phyloP scores from a whole-genome alignment of 2,797 vertebrate species.

The Microctenopoma stevenorrisi region DNA sequence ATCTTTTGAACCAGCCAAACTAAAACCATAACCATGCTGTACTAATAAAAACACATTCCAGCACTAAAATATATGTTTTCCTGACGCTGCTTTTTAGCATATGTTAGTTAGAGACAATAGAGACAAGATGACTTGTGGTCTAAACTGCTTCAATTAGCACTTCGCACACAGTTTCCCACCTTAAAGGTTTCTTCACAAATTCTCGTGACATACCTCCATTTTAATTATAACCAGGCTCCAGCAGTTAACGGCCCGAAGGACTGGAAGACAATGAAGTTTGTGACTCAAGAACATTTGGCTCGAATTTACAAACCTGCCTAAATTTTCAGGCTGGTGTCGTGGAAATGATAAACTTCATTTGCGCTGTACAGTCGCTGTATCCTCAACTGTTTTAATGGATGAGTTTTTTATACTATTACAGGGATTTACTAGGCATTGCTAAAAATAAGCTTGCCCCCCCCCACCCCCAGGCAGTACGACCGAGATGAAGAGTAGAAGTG shows the following conservation, averaged over 20 bases:
- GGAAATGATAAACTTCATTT: not conserved
- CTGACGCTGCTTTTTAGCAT: slow-evolving; percentile 43
- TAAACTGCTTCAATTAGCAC: slow-evolving; percentile 29
- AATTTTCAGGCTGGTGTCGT: not conserved
- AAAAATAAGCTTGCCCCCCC: not conserved
- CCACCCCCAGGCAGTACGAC: not conserved
- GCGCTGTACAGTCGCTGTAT: not conserved
- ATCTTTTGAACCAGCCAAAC: slow-evolving; percentile 66
- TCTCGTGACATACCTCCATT: slow-evolving; percentile 4
- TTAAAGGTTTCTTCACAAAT: slow-evolving; percentile 8
- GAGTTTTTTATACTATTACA: not conserved
- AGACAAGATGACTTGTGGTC: slow-evolving; percentile 50
- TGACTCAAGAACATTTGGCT: slow-evolving; percentile 1
- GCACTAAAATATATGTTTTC: slow-evolving; percentile 47
- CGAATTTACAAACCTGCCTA: slow-evolving; percentile 9
- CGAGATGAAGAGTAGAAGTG: slow-evolving; percentile 1
- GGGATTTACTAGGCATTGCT: not conserved
- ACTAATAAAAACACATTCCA: slow-evolving; percentile 78
- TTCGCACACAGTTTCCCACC: slow-evolving; percentile 14
- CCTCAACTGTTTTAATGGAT: not conserved
- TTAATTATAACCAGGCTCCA: slow-evolving; percentile 22
- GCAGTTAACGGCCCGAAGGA: slow-evolving; percentile 14
- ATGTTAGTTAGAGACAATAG: slow-evolving; percentile 48
- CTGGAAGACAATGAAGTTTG: not conserved
- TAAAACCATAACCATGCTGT: slow-evolving; percentile 68